Base-by-base conservation (phyloP, 92 coral and sea anemone genomes). In the Palythoa grandiflora region DNA sequence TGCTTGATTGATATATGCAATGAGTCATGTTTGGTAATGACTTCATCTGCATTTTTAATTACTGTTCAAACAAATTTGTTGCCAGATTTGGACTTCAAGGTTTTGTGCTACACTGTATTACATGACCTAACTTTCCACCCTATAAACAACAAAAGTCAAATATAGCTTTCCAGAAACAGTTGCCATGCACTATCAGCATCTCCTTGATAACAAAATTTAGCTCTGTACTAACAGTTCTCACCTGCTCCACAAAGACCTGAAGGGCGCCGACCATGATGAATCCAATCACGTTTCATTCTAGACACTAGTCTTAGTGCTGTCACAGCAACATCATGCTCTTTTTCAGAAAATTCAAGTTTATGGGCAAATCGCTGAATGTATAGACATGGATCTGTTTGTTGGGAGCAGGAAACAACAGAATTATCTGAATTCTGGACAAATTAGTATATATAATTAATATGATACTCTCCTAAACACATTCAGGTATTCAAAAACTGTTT, bases 221-320 rank as follows among this genome's bases (percentile, higher is more conserved):
- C 9, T 53, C 9, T 11, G 8, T 12, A 8, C 44, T 17, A 53
- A 17, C 50, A 14, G 19, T 14, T 57, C 73, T 48, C 65, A 94
- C 98, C 98, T 78, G 99, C 99, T 19, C 99, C 99, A 89, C 99
- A 97, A 47, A 97, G 95, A 71, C 99, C 99, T 28, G 99, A 97
- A 35, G 99, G 99, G 54, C 99, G 96, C 17, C 99, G 91, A 28
- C 99, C 99, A 87, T 97, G 98, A 71, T 97, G 99, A 79, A 97
- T 95, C 99, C 99, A 97, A 78, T 97, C 99, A 75, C 99, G 92
- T 80, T 97, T 97, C 99, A 97, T 97, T 38, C 99, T 78, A 52
- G 97, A 84, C 36, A 95, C 99, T 52, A 97, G 89, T 63, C 99
- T 91, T 55, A 97, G 86, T 61, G 99, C 99, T 85, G 99, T 97